phyloP scores from a whole-genome alignment of 2,113 vertebrate species.

The Aviceda subcristata region DNA sequence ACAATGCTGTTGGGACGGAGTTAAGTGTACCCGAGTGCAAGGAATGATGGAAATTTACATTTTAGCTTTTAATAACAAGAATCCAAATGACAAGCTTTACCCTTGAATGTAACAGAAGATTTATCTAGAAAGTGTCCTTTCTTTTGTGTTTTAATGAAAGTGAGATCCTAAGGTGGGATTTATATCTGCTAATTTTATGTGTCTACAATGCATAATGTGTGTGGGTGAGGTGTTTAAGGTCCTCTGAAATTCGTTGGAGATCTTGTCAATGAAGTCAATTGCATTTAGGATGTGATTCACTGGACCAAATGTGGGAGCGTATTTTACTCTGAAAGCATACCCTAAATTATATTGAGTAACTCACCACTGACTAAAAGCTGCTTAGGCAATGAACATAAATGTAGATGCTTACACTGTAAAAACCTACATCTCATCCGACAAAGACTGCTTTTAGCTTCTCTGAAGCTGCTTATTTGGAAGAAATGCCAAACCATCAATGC shows the following conservation, averaged over 20 bases:
- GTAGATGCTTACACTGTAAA: not conserved
- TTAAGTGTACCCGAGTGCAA: not conserved
- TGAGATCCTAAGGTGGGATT: not conserved
- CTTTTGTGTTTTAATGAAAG: not conserved
- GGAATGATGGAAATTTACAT: not conserved
- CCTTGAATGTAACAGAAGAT: not conserved
- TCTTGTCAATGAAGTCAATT: not conserved
- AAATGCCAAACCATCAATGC: not conserved
- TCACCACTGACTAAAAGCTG: not conserved
- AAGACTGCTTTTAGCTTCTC: not conserved
- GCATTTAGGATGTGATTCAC: not conserved
- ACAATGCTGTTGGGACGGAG: not conserved
- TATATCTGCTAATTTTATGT: not conserved
- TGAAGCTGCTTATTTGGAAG: not conserved
- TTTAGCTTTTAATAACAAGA: not conserved
- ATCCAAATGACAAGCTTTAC: not conserved
- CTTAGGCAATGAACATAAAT: not conserved
- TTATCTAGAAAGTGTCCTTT: not conserved
- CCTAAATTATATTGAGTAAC: not conserved
- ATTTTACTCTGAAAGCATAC: not conserved
- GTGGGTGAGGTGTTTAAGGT: not conserved
- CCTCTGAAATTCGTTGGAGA: not conserved
- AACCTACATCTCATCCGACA: not conserved
- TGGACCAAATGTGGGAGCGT: not conserved
- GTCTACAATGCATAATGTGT: not conserved